phyloP scores from a whole-genome alignment of 2,888 invertebrate species.

The Cheilosia variabilis region DNA sequence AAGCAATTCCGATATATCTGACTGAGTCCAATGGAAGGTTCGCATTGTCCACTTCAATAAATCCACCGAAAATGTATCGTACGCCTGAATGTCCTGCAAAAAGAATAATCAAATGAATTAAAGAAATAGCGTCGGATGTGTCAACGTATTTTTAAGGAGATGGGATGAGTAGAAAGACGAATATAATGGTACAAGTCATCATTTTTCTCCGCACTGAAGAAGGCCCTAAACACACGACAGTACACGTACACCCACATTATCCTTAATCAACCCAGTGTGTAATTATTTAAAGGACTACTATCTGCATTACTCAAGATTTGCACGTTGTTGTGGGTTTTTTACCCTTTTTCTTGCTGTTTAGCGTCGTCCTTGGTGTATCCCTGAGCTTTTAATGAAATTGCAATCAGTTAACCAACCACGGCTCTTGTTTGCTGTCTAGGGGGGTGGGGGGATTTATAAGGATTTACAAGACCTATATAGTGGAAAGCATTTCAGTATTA shows the following conservation, averaged over 20 bases:
- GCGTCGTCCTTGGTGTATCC: slow-evolving; percentile 4
- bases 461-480: slow-evolving; percentile 19
- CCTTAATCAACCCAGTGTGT: slow-evolving; percentile 40
- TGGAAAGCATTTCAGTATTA: slow-evolving; percentile 38
- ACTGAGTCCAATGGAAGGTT: slow-evolving; percentile 44
- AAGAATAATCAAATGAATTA: slow-evolving; percentile 7
- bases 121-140: slow-evolving; percentile 37
- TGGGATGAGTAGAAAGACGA: background rate
- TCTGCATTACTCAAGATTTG: slow-evolving; percentile 50
- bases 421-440: slow-evolving; percentile 13
- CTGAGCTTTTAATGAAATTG: slow-evolving; percentile 61
- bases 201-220: background rate
- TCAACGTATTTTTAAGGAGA: slow-evolving; percentile 27
- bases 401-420: slow-evolving; percentile 51
- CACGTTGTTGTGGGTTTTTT: slow-evolving; percentile 32
- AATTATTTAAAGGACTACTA: slow-evolving; percentile 61
- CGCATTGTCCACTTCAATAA: slow-evolving; percentile 70
- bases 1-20: slow-evolving; percentile 35
- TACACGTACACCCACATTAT: slow-evolving; percentile 27
- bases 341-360: slow-evolving; percentile 33
- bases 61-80: slow-evolving; percentile 67
- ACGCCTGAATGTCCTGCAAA: slow-evolving; percentile 64
- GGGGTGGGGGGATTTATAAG: slow-evolving; percentile 15
- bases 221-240: background rate
- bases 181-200: slow-evolving; percentile 39